These are phyloP conservation scores for Eupithecia abbreviata DNA, from an alignment of 2,888 invertebrate species.

Conservation along the genomic window DNA sequence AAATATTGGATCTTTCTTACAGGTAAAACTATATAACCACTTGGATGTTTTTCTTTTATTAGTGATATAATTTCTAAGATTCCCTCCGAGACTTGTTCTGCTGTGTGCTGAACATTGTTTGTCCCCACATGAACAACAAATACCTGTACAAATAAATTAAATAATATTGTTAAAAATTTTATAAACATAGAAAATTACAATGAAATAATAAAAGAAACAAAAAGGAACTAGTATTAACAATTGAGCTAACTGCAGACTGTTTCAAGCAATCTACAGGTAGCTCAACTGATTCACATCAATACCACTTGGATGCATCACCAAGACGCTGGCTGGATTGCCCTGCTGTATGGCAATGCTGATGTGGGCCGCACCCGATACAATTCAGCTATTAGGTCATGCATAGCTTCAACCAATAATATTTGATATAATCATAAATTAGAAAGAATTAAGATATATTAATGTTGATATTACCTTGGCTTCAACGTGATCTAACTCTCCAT, in stretches of 20 bases:
- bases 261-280: no score
- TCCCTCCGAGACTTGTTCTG: slow-evolving; percentile 92
- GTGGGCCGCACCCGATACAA: no score
- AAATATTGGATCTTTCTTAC: slow-evolving; percentile 72
- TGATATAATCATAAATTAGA: neutral
- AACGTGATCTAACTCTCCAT: slow-evolving; percentile 95
- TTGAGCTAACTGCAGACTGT: no score
- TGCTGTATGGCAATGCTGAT: no score
- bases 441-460: neutral
- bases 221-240: no score
- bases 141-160: slow-evolving; percentile 81
- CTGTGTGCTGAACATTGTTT: slow-evolving; percentile 91
- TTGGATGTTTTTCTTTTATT: slow-evolving; percentile 90
- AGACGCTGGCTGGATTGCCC: no score
- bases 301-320: no score
- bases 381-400: no score
- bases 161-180: neutral
- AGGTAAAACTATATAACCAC: slow-evolving; percentile 92
- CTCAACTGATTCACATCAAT: no score
- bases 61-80: slow-evolving; percentile 90
- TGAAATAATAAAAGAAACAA: no score
- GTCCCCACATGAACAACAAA: slow-evolving; percentile 95
- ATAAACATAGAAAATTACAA: neutral
- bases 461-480: slow-evolving; percentile 89
- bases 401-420: neutral